phyloP scores from a whole-genome alignment of 1,140 invertebrate species.

The Penaeus japonicus region DNA sequence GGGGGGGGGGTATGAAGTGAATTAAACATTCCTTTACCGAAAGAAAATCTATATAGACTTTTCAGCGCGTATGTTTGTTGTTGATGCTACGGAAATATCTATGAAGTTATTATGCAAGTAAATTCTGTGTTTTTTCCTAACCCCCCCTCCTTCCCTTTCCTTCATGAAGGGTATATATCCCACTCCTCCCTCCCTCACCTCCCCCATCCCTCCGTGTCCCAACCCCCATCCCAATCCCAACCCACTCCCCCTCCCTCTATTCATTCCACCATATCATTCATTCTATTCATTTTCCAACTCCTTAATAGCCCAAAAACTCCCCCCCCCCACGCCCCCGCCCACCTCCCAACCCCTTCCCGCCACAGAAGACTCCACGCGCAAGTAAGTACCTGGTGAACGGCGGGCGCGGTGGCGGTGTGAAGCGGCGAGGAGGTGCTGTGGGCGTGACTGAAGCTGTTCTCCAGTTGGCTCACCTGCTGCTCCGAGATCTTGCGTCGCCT shows the following conservation, averaged over 20 bases:
- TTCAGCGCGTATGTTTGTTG: no score
- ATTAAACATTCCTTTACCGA: no score
- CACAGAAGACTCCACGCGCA: no score
- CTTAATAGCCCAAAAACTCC: neutral
- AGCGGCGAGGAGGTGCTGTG: constrained; percentile 9
- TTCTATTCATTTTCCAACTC: neutral
- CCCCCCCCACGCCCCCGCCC: neutral
- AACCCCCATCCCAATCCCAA: neutral
- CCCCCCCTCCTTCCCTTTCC: no score
- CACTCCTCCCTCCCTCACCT: neutral
- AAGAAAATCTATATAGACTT: no score
- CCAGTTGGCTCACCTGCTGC: constrained; percentile 38
- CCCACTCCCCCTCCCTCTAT: neutral
- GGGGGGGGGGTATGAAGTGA: no score
- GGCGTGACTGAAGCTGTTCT: constrained; percentile 40
- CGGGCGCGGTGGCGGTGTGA: constrained; percentile 34
- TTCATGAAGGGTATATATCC: no score
- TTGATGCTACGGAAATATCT: no score
- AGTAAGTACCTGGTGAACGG: constrained; percentile 28
- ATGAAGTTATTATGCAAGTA: no score
- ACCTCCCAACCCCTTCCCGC: no score
- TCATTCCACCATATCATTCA: neutral
- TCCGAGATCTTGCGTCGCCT: constrained; percentile 10
- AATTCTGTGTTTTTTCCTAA: no score
- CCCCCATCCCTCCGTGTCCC: neutral